These are phyloP conservation scores for Platysteira castanea DNA, from an alignment of 2,113 vertebrate genomes.

Conservation along the genomic window DNA sequence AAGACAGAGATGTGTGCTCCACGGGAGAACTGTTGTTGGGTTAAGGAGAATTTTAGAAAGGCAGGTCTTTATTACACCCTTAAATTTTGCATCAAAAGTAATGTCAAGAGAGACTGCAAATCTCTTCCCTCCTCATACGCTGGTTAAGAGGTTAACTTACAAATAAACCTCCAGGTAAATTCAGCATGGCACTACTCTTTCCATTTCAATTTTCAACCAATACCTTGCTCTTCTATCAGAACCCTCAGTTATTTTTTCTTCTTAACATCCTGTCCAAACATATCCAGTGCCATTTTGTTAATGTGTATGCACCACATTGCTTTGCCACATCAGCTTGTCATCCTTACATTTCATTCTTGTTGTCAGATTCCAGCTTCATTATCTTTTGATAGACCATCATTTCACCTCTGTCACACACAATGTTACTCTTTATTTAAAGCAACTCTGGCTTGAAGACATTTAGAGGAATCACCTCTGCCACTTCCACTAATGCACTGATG, in stretches of 20 bases:
- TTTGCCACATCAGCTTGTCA: background rate
- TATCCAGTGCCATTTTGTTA: background rate
- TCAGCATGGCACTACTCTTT: background rate
- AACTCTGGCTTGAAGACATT: background rate
- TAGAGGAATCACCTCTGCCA: background rate
- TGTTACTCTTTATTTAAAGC: background rate
- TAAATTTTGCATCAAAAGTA: background rate
- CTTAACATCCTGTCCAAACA: background rate
- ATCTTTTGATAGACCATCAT: background rate
- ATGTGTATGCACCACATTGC: background rate
- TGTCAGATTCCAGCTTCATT: background rate
- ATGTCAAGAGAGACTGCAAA: background rate
- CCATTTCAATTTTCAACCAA: background rate
- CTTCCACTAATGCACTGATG: background rate
- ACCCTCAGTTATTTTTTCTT: background rate
- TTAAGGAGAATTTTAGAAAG: background rate
- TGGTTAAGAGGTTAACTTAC: background rate
- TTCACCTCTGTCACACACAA: background rate
- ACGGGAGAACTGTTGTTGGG: background rate
- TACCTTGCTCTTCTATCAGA: background rate
- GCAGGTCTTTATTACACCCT: background rate
- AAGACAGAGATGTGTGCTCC: background rate
- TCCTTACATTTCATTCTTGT: background rate
- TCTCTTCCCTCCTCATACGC: background rate
- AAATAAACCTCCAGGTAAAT: background rate